These are phyloP conservation scores for Calcarius lapponicus DNA, from an alignment of 2,797 vertebrate species.

Conservation along the genomic window DNA sequence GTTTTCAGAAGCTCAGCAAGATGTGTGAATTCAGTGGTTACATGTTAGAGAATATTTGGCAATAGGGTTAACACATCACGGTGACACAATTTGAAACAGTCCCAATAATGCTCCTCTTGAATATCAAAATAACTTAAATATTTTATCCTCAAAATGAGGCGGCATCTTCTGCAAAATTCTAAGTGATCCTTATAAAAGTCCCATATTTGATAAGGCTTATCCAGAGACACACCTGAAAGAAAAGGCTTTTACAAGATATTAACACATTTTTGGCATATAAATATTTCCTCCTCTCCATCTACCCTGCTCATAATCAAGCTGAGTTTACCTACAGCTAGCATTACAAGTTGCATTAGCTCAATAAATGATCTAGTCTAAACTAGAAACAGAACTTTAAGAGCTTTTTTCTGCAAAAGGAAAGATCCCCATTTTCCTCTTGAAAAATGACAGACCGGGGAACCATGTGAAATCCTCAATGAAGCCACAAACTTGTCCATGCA, in stretches of 20 bases:
- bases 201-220: slow-evolving; percentile 89
- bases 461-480: slow-evolving; percentile 88
- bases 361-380: slow-evolving; percentile 73
- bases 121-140: slow-evolving; percentile 87
- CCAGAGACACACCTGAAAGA: slow-evolving; percentile 92
- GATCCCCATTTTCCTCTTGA: slow-evolving; percentile 82
- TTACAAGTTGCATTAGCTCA: slow-evolving; percentile 68
- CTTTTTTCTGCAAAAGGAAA: slow-evolving; percentile 77
- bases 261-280: slow-evolving; percentile 84
- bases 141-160: slow-evolving; percentile 89
- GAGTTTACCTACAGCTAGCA: slow-evolving; percentile 75
- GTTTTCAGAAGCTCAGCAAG: slow-evolving; percentile 86
- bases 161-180: slow-evolving; percentile 91
- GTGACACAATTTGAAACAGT: slow-evolving; percentile 86
- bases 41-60: slow-evolving; percentile 83
- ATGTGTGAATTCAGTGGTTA: slow-evolving; percentile 82
- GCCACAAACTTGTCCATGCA: slow-evolving; percentile 88
- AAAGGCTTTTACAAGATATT: slow-evolving; percentile 92
- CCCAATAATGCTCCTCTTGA: slow-evolving; percentile 91
- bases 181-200: slow-evolving; percentile 91
- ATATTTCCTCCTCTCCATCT: slow-evolving; percentile 78
- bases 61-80: slow-evolving; percentile 84
- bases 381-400: slow-evolving; percentile 64
- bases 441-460: slow-evolving; percentile 79
- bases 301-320: slow-evolving; percentile 74